Percentiles rank a stretch among this genome's conserved stretches.
Evolutionary conservation across 2,797 vertebrate genomes (phyloP).

Genomic region (Sphenodon punctatus): DNA sequence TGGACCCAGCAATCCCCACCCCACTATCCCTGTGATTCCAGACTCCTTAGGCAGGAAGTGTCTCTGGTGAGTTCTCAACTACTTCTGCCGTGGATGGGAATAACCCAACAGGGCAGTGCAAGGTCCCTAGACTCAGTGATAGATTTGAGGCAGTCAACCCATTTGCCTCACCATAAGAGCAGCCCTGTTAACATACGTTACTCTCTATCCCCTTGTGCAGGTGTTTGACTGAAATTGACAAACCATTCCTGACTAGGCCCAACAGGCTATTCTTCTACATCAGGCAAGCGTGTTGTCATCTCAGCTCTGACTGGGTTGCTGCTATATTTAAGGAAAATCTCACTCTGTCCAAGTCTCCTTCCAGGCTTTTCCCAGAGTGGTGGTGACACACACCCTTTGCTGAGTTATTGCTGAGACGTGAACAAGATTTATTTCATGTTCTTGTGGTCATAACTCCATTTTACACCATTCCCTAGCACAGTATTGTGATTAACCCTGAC

Average conservation of each 20-base stretch:
- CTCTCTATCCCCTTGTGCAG: not conserved
- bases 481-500: conserved; percentile 8
- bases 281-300: not conserved
- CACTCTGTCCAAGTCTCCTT: not conserved
- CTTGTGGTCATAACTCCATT: conserved; percentile 17
- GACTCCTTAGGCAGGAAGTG: too few relatives aligned
- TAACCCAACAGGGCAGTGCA: too few relatives aligned
- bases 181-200: too few relatives aligned
- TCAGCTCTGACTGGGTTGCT: not conserved
- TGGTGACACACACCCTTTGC: not conserved
- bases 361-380: not conserved
- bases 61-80: too few relatives aligned
- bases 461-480: not conserved
- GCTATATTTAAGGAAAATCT: not conserved
- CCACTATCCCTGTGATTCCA: too few relatives aligned
- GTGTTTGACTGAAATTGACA: not conserved
- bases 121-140: too few relatives aligned
- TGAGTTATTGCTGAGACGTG: not conserved
- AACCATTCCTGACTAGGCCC: not conserved
- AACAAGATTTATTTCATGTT: not conserved
- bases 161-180: too few relatives aligned
- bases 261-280: not conserved
- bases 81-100: too few relatives aligned
- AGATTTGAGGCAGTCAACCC: too few relatives aligned
- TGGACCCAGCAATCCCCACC: too few relatives aligned